Base-by-base conservation (phyloP, 1,140 invertebrate genomes). In the Ruditapes philippinarum region DNA sequence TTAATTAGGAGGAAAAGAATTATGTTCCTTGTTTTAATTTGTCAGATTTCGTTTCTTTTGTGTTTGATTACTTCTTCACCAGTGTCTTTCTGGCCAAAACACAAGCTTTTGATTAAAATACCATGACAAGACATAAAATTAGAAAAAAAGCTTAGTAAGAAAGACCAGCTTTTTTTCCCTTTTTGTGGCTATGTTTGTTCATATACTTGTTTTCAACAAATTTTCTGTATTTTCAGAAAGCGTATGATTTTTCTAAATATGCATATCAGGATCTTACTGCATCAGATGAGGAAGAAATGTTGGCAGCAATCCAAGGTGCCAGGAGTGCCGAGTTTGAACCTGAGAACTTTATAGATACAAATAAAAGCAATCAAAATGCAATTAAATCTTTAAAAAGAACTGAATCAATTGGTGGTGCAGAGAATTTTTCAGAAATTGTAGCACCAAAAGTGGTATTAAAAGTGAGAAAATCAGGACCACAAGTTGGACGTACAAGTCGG, bases 311-410 rank as follows among this genome's bases (percentile, higher is more conserved):
- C 33, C 86, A 88, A 57, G 86, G 86, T 25, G 68, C 62, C 57
- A 51, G 86, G n/a, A 80, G 86, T 70, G 86, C 62, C 7, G 86
- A 88, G 54, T 80, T 80, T 73, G 78, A 73, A 25, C 76, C 86
- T 22, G 62, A 49, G 57, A 88, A 80, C 25, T 60, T 88, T 38
- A 81, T 73, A 12, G 74, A 78, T 17, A 14, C 45, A 4, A 78
- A 78, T 49, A 74, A 74, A 74, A 74, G 5, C 25, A 49, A 45
- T 22, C 40, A 51, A 51, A 54, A 31, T 12, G 49, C 28, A 54
- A 19, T 22, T 4, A 49, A 78, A 51, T 25, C 74, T 33, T 4
- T 31, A 54, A 22, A 0, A 19, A 70, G 65, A 70, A 70, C 33
- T 2, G 65, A 70, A n/a, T 33, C 65, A 28, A n/a, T n/a, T n/a